Percentiles rank a stretch among this genome's conserved stretches.
Evolutionary conservation across 2,888 invertebrate genomes (phyloP).

Genomic region (Tillus elongatus): DNA sequence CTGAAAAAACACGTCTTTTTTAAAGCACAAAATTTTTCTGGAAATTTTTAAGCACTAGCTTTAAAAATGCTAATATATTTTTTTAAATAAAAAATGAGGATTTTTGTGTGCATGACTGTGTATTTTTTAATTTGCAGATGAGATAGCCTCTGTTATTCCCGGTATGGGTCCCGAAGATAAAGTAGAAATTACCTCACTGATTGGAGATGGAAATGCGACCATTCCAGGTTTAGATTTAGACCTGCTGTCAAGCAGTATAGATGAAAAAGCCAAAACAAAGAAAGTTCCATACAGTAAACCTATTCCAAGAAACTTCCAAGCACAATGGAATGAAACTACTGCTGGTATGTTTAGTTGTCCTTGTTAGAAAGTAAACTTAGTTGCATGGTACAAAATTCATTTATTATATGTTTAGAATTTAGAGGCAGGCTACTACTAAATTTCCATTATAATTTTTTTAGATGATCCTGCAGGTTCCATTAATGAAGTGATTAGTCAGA

Average conservation of each 20-base stretch:
- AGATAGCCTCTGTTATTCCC: slow-evolving; percentile 71
- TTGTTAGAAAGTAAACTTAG: neutral
- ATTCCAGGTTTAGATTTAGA: slow-evolving; percentile 87
- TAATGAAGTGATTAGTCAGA: slow-evolving; percentile 61
- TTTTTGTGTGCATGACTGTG: too few relatives aligned
- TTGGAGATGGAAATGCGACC: slow-evolving; percentile 65
- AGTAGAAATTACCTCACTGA: slow-evolving; percentile 68
- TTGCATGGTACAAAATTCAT: too few relatives aligned
- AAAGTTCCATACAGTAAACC: slow-evolving; percentile 93
- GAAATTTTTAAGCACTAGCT: too few relatives aligned
- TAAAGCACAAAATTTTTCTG: too few relatives aligned
- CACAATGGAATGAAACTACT: slow-evolving; percentile 86
- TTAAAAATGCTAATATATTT: too few relatives aligned
- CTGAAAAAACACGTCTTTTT: too few relatives aligned
- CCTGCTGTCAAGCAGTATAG: slow-evolving; percentile 46
- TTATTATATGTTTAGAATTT: too few relatives aligned
- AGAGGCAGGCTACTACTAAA: too few relatives aligned
- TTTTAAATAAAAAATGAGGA: too few relatives aligned
- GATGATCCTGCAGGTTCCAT: slow-evolving; percentile 46
- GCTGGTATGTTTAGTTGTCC: slow-evolving; percentile 19
- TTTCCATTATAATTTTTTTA: slow-evolving; percentile 13
- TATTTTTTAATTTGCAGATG: slow-evolving; percentile 57
- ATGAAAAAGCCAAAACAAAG: slow-evolving; percentile 65
- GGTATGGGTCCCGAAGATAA: slow-evolving; percentile 99
- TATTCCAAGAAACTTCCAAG: slow-evolving; percentile 91